These are phyloP conservation scores for Anabacerthia variegaticeps DNA, from an alignment of 2,797 vertebrate species.

Conservation along the genomic window DNA sequence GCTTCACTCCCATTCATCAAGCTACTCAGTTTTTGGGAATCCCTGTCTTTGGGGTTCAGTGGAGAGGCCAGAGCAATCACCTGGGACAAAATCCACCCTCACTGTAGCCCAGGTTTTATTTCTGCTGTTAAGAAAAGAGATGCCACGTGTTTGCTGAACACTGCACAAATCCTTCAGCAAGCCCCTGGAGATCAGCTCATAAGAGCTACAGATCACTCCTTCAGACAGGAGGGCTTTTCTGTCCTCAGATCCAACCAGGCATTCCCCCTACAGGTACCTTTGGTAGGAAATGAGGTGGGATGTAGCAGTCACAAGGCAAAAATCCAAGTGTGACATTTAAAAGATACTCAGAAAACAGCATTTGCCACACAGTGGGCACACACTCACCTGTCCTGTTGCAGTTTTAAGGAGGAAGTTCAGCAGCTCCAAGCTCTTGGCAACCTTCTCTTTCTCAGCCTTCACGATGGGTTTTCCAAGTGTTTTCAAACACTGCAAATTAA, in stretches of 20 bases:
- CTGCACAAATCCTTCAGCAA: neutral
- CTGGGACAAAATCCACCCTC: neutral
- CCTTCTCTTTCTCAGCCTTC: constrained; percentile 84
- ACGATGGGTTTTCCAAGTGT: constrained; percentile 40
- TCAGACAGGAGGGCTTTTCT: neutral
- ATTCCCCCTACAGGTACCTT: neutral
- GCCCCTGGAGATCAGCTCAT: neutral
- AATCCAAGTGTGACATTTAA: neutral
- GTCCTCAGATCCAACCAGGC: neutral
- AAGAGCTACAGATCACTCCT: neutral
- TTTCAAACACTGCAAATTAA: constrained; percentile 69
- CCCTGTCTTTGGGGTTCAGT: neutral
- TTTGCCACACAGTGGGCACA: neutral
- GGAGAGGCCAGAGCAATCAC: neutral
- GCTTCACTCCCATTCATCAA: neutral
- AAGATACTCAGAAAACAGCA: neutral
- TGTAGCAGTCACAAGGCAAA: neutral
- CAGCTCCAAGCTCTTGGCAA: constrained; percentile 82
- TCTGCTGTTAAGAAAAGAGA: neutral
- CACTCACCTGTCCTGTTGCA: constrained; percentile 77
- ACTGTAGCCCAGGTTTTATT: neutral
- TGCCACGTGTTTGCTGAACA: neutral
- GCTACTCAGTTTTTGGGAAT: neutral
- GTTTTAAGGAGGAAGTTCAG: constrained; percentile 80
- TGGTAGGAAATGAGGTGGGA: neutral